Evolutionary conservation across 1,140 invertebrate genomes (phyloP), one percentile per base, ranked within the genome.

Genomic region (Micrasema longulum): DNA sequence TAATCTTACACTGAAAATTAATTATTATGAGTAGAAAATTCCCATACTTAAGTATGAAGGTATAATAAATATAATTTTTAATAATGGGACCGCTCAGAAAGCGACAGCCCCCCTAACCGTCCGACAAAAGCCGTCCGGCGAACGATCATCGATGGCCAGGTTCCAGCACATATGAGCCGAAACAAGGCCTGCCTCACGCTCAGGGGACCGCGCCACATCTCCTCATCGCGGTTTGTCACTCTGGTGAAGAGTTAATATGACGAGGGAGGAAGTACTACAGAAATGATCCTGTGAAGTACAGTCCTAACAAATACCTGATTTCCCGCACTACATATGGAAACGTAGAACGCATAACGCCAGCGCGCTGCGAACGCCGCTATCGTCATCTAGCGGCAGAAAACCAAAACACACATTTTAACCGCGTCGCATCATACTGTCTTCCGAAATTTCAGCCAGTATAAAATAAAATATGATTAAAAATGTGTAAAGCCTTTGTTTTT

Each of bases 201-300:
- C 71, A 68, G 47, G 64, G 64, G 38, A 50, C 71, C 64, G 64
- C 71, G 64, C 71, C 64, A 72, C 71, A 36, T 68, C 63, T 72
- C 71, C 23, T 72, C 71, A 69, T 73, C 72, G 26, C 64, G 72
- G 65, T 16, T 10, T 63, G 41, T 55, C 38, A 69, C 62, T 69
- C 65, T 67, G 65, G 65, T 65, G 38, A 52, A 66, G 69, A 55
- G 69, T 66, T 45, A 36, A 47, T 62, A 62, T 65, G 65, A 71
- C 69, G 69, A 57, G 63, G 69, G 69, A 71, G 69, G 69, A 64
- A 71, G 69, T 71, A 71, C 69, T 71, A 71, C 69, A 71, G 69
- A 71, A 71, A 71, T 71, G 69, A 71, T 71, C 69, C 69, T 71
- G 69, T 71, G 69, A 71, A 71, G 62, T 71, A 71, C 69, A 71